Evolutionary conservation across 1,140 invertebrate genomes (phyloP), one percentile per base, ranked within the genome.

Genomic region (Drosophila parvula): DNA sequence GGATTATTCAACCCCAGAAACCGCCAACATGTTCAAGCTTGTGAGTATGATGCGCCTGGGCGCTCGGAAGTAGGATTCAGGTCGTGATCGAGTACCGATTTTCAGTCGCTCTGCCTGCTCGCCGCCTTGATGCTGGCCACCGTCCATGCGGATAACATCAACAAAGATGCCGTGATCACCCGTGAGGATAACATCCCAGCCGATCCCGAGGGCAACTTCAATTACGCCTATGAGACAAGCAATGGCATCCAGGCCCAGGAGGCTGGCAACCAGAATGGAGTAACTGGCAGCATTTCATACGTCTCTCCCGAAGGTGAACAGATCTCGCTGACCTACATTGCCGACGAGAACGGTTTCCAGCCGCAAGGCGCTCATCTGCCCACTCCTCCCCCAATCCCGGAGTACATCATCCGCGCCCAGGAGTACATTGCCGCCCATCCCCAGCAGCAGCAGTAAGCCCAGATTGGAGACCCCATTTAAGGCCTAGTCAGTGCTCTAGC

Each of bases 301-400:
- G 45, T 74, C 8, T 58, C 75, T 0, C 88, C 81, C 9, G 92
- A 93, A 18, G 92, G 92, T 30, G 48, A 58, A 8, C 74, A 32
- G 6, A 74, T 90, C 40, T 5, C 43, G 4, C 48, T 94, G 14
- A 75, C 53, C 34, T 94, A 94, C 58, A 59, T 90, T 14, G 93
- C 94, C 61, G 93, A 93, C 73, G 93, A 93, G 70, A 92, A 93
- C 40, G 93, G 93, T 8, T 93, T 78, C 85, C 91, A 92, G 56
- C 93, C 94, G 7, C 34, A 56, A 5, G 93, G 94, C 22, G 92
- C 81, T 16, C 93, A 94, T 85, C 56, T 94, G 41, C 93, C 93
- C 16, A 93, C 93, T 22, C 92, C 93, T 14, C 93, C 93, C 63
- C 93, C 90, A 62, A 80, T 91, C 7, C 91, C 91, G 60, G 79